Percentiles rank a stretch among this genome's conserved stretches.
phyloP scores from a whole-genome alignment of 2,888 invertebrate species.

The Plebejus argus region DNA sequence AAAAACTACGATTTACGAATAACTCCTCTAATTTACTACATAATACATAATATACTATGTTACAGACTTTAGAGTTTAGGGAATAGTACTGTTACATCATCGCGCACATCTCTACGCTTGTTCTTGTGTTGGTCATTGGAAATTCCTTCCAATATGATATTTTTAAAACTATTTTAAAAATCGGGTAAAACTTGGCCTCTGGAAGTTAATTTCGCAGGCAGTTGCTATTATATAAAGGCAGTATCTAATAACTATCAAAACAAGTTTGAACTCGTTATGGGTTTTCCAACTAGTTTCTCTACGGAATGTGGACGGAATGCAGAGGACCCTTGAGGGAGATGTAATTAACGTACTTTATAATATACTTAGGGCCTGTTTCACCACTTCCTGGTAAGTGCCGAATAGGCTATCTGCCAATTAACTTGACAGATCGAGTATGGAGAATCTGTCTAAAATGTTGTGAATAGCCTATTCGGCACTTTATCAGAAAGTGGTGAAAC shows the following conservation, averaged over 20 bases:
- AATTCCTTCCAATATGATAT: neutral
- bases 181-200: neutral
- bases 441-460: too few relatives aligned
- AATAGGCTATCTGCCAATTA: too few relatives aligned
- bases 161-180: neutral
- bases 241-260: conserved; percentile 42
- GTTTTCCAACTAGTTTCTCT: conserved; percentile 42
- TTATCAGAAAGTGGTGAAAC: too few relatives aligned
- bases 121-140: neutral
- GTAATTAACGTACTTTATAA: conserved; percentile 30
- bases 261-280: conserved; percentile 41
- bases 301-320: conserved; percentile 42
- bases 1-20: too few relatives aligned
- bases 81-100: too few relatives aligned
- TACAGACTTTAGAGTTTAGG: too few relatives aligned
- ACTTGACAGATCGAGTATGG: too few relatives aligned
- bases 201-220: conserved; percentile 29
- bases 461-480: too few relatives aligned
- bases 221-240: conserved; percentile 36
- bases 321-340: conserved; percentile 35
- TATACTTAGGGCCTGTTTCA: neutral
- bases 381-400: too few relatives aligned
- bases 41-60: too few relatives aligned
- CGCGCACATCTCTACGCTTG: neutral
- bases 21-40: too few relatives aligned